phyloP scores from a whole-genome alignment of 1,140 invertebrate species.

The Drosophila pallidifrons region DNA sequence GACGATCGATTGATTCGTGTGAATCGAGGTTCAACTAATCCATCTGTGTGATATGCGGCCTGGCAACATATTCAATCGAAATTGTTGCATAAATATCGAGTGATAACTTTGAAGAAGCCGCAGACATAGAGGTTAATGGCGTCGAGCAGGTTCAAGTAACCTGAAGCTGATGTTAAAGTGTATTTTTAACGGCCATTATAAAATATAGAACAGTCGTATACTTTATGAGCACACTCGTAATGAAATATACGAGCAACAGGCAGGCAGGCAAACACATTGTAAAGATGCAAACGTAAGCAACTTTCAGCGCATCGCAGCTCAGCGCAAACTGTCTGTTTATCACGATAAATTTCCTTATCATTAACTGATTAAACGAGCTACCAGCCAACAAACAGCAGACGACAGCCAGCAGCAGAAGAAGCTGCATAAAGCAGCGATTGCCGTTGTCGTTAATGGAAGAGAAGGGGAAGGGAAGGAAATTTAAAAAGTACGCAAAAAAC shows the following conservation, averaged over 20 bases:
- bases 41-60: background rate
- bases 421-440: slow-evolving; percentile 6
- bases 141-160: background rate
- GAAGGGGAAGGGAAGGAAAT: background rate
- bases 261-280: slow-evolving; percentile 60
- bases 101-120: too few species aligned
- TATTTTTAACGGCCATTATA: slow-evolving; percentile 65
- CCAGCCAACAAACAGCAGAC: background rate
- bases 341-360: slow-evolving; percentile 27
- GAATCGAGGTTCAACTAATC: background rate
- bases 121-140: background rate
- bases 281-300: slow-evolving; percentile 74
- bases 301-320: slow-evolving; percentile 15
- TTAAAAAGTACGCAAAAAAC: slow-evolving; percentile 35
- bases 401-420: background rate
- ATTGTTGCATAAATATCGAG: background rate
- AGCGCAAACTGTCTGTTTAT: slow-evolving; percentile 47
- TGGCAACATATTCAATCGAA: slow-evolving; percentile 13
- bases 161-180: background rate
- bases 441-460: too few species aligned
- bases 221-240: slow-evolving; percentile 5
- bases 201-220: slow-evolving; percentile 33
- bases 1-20: slow-evolving; percentile 31
- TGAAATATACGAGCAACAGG: slow-evolving; percentile 33
- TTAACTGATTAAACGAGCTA: slow-evolving; percentile 22